Conservation (phyloP, 1,140 invertebrate genomes). For the Dreissena polymorpha region DNA sequence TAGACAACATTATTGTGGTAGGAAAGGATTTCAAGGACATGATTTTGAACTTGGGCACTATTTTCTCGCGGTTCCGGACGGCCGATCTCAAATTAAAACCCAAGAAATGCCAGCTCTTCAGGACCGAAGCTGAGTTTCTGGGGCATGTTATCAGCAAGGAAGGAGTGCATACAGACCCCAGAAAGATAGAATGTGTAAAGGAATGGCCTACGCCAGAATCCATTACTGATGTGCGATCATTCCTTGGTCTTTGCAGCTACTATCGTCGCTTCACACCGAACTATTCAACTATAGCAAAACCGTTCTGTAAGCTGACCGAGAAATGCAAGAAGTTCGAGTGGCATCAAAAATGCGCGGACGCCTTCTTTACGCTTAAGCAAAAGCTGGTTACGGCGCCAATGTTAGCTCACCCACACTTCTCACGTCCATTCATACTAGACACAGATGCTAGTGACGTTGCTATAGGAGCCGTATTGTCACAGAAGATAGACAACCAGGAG, state of each 20-base stretch:
- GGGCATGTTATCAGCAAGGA: background rate
- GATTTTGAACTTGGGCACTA: slow-evolving; percentile 7
- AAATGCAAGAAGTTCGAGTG: slow-evolving; percentile 21
- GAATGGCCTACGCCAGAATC: no score
- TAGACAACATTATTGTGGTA: slow-evolving; percentile 55
- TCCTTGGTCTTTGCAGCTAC: slow-evolving; percentile 54
- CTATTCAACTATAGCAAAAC: slow-evolving; percentile 53
- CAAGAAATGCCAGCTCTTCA: slow-evolving; percentile 32
- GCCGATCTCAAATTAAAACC: slow-evolving; percentile 35
- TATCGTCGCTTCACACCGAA: slow-evolving; percentile 51
- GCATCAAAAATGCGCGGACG: background rate
- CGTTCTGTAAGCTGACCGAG: slow-evolving; percentile 52
- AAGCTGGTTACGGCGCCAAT: background rate
- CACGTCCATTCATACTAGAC: background rate
- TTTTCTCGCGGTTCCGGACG: slow-evolving; percentile 17
- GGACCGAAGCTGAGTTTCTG: slow-evolving; percentile 3
- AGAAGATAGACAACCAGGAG: background rate
- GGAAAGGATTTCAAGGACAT: slow-evolving; percentile 34
- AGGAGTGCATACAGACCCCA: slow-evolving; percentile 7
- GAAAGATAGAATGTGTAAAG: slow-evolving; percentile 27
- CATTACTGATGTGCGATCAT: slow-evolving; percentile 48
- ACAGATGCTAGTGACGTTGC: slow-evolving; percentile 18
- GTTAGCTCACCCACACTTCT: background rate
- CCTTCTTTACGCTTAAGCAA: slow-evolving; percentile 3
- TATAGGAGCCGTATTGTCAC: background rate